These are phyloP conservation scores for Syngnathus scovelli DNA, from an alignment of 2,113 vertebrate genomes.

Conservation along the genomic window DNA sequence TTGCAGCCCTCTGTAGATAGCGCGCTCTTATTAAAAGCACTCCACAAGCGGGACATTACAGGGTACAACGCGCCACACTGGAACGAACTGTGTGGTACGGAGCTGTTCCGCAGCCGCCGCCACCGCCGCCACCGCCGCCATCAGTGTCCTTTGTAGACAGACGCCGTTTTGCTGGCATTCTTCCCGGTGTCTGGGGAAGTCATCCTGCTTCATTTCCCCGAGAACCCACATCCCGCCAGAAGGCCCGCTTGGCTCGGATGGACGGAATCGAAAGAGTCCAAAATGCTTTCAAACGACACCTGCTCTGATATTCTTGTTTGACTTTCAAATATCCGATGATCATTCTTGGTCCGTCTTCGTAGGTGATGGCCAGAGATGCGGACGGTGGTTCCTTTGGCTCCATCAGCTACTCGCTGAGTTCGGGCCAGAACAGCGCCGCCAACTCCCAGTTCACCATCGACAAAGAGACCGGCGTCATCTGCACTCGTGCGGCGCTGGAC, in stretches of 20 bases:
- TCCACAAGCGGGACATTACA: constrained; percentile 29
- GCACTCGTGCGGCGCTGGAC: constrained; percentile 80
- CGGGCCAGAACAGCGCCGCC: constrained; percentile 70
- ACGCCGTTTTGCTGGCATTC: constrained; percentile 42
- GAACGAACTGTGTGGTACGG: constrained; percentile 42
- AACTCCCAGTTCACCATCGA: constrained; percentile 81
- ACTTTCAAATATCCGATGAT: not conserved
- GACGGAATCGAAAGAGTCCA: constrained; percentile 46
- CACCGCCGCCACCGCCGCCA: constrained; percentile 5
- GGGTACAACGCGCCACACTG: constrained; percentile 28
- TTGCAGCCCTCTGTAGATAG: constrained; percentile 33
- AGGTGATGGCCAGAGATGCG: constrained; percentile 90
- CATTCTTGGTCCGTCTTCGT: constrained; percentile 15
- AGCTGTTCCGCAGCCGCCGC: constrained; percentile 17
- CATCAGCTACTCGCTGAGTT: constrained; percentile 85
- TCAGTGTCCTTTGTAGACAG: constrained; percentile 52
- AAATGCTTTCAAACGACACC: constrained; percentile 56
- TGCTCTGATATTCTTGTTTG: constrained; percentile 42
- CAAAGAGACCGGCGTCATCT: constrained; percentile 83
- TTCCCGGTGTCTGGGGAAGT: constrained; percentile 54
- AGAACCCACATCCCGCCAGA: constrained; percentile 43
- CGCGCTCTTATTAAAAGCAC: constrained; percentile 49
- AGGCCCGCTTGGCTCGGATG: constrained; percentile 56
- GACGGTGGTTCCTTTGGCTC: constrained; percentile 84
- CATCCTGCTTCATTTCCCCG: constrained; percentile 42